Evolutionary conservation across 2,888 invertebrate species (phyloP).

Genomic region (Shargacucullia verbasci): DNA sequence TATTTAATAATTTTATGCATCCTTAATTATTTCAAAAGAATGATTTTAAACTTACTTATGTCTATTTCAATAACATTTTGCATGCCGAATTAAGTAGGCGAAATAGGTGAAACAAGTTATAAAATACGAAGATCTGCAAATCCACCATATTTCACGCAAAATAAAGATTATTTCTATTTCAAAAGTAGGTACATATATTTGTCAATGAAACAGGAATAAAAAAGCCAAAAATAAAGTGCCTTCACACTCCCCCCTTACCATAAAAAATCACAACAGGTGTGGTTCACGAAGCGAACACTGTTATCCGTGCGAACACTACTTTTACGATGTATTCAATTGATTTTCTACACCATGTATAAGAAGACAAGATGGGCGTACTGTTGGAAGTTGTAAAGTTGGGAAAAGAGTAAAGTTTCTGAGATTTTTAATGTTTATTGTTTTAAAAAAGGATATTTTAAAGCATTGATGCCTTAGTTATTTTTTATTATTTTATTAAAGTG

Average conservation of each 20-base stretch:
- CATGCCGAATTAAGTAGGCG: no score
- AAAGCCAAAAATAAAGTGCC: conserved; percentile 19
- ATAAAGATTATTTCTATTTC: not conserved
- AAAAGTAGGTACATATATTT: not conserved
- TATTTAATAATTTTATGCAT: no score
- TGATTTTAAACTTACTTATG: no score
- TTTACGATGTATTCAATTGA: conserved; percentile 49
- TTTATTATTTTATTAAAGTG: no score
- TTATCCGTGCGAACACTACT: conserved; percentile 37
- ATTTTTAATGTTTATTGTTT: no score
- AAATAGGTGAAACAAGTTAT: no score
- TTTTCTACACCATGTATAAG: conserved; percentile 63
- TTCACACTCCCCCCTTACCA: conserved; percentile 12
- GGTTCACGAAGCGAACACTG: conserved; percentile 33
- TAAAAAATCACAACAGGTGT: conserved; percentile 52
- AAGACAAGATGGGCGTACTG: conserved; percentile 22
- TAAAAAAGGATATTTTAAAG: not conserved
- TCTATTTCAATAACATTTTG: no score
- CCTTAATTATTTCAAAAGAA: no score
- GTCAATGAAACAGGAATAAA: conserved; percentile 4
- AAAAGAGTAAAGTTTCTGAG: conserved; percentile 29
- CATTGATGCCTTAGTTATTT: no score
- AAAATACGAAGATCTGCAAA: no score
- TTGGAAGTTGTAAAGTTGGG: conserved; percentile 8
- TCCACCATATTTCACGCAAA: not conserved